Base-by-base conservation (phyloP, 2,888 invertebrate genomes). In the Vanessa cardui region DNA sequence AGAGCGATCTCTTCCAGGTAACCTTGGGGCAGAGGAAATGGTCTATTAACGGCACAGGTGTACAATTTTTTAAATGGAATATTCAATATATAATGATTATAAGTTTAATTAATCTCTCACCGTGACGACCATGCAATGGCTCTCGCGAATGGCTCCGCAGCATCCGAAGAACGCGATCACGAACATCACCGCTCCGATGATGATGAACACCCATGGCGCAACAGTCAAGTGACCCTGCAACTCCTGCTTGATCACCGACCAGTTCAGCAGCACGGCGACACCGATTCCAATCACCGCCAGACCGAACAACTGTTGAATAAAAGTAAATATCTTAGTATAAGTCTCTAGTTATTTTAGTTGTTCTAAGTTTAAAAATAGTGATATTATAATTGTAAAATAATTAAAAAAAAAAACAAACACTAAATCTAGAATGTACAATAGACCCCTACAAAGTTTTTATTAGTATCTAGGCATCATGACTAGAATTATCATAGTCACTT, bases 161-260 rank as follows among this genome's bases (percentile, higher is more conserved):
- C 98, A 98, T 73, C 98, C 98, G 83, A 98, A 96, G 94, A 97
- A 97, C 4, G 97, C 96, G 74, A 98, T 96, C 77, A 97, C 86
- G 80, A 97, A 96, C 74, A 96, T 95, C 65, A 96, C 82, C 15
- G 94, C 93, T 16, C 96, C 96, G 71, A 96, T 86, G 66, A 95
- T 86, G 71, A 97, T 95, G 76, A 96, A 93, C 50, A 94, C 80
- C 81, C 96, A 92, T 1, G 96, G 94, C 1, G 95, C 94, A 49
- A 94, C 90, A 12, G 86, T 85, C 71, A 93, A 82, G 64, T 94
- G 85, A 15, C 93, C 85, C 3, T 87, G 78, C 70, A 94, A 81
- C 60, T 92, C 85, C 63, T 88, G 82, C 72, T 89, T 89, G 73
- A 94, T 84, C 65, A 89, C 88, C 59, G 91, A 88, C 85, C 95